Conservation (phyloP, 2,888 invertebrate species). For the Ecliptopera silaceata region DNA sequence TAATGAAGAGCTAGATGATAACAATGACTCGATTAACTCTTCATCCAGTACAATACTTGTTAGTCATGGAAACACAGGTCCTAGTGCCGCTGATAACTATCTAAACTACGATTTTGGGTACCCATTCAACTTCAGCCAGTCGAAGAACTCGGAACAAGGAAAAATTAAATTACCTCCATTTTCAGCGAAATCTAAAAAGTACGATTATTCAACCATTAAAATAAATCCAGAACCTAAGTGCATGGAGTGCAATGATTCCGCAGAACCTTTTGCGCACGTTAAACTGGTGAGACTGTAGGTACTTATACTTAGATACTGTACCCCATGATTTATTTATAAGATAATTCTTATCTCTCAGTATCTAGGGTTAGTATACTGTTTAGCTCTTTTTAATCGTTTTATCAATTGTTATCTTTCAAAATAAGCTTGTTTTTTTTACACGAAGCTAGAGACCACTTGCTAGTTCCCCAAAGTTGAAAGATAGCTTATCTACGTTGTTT, state of each 20-base stretch:
- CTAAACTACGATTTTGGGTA: slow-evolving; percentile 18
- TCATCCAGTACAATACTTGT: slow-evolving; percentile 13
- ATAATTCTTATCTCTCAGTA: too few species aligned
- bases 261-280: slow-evolving; percentile 44
- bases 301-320: too few species aligned
- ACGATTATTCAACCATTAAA: slow-evolving; percentile 1
- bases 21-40: slow-evolving; percentile 16
- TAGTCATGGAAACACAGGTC: not conserved
- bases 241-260: slow-evolving; percentile 22
- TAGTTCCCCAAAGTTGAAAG: too few species aligned
- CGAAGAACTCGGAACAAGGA: slow-evolving; percentile 4
- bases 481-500: too few species aligned
- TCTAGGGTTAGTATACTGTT: too few species aligned
- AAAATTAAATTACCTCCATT: slow-evolving; percentile 2
- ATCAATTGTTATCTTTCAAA: too few species aligned
- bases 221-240: slow-evolving; percentile 21
- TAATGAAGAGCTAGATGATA: slow-evolving; percentile 19
- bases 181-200: slow-evolving; percentile 1
- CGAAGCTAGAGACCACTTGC: too few species aligned
- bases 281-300: slow-evolving; percentile 32
- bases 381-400: too few species aligned
- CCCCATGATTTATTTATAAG: too few species aligned
- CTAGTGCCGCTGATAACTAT: slow-evolving; percentile 16
- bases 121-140: slow-evolving; percentile 14
- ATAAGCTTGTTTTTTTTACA: too few species aligned